phyloP scores from a whole-genome alignment of 53 echinoderm and acorn worm species.

The Antedon mediterranea region DNA sequence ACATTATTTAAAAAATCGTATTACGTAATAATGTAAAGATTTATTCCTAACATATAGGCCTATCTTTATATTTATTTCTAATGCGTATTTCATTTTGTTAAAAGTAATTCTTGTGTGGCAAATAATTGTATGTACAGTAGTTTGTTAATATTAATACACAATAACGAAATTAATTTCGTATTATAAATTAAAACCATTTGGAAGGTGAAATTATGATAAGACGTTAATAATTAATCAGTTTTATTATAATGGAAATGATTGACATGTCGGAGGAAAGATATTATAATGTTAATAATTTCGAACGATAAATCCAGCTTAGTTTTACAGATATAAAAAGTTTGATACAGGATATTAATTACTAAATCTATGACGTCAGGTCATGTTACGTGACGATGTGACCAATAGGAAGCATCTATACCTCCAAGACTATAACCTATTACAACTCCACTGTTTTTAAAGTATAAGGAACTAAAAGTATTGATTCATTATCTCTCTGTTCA shows the following conservation, averaged over 20 bases:
- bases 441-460: neutral
- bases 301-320: neutral
- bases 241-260: neutral
- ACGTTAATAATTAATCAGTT: neutral
- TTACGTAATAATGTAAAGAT: too few species aligned
- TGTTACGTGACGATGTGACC: neutral
- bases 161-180: neutral
- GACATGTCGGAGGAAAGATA: neutral
- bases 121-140: too few species aligned
- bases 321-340: neutral
- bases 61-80: too few species aligned
- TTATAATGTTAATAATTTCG: neutral
- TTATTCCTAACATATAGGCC: too few species aligned
- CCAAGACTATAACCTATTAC: neutral
- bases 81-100: too few species aligned
- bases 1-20: too few species aligned
- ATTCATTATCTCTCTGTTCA: conserved; percentile 1
- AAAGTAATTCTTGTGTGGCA: too few species aligned
- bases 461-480: neutral
- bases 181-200: neutral
- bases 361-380: neutral
- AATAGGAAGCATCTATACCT: neutral
- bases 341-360: neutral
- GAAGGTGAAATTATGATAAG: neutral
- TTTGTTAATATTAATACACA: neutral